Percentiles rank a stretch among this genome's conserved stretches.
Evolutionary conservation across 1,140 invertebrate genomes (phyloP).

Genomic region (Yoshiicerus persimilis): DNA sequence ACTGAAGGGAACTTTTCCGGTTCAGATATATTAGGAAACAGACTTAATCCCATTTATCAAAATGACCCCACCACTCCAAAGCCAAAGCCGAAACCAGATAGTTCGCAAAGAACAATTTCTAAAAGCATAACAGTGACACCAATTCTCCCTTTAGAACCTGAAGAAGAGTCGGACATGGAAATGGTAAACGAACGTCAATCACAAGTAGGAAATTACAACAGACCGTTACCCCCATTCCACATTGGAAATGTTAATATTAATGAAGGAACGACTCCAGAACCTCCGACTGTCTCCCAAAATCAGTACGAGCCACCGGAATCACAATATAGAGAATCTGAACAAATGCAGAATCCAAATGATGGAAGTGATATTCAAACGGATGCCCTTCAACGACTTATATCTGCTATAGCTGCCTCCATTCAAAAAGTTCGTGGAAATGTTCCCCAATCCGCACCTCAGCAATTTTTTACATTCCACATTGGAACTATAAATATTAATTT

Average conservation of each 20-base stretch:
- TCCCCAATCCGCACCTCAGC: background rate
- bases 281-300: background rate
- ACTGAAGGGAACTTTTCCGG: background rate
- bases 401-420: background rate
- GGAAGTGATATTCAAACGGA: background rate
- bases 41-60: background rate
- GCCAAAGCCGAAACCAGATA: background rate
- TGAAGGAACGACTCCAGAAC: background rate
- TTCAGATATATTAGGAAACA: background rate
- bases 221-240: background rate
- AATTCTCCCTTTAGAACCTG: background rate
- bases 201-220: background rate
- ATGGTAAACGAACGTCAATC: background rate
- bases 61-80: background rate
- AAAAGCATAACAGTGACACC: background rate
- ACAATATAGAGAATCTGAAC: no score
- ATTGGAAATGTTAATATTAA: no score
- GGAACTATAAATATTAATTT: conserved; percentile 7
- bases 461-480: background rate
- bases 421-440: background rate
- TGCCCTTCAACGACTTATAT: background rate
- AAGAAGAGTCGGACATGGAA: background rate
- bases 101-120: background rate
- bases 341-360: background rate
- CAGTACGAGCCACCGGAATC: no score